Base-by-base conservation (phyloP, 2,797 vertebrate genomes). In the Amphiprion clarkii region DNA sequence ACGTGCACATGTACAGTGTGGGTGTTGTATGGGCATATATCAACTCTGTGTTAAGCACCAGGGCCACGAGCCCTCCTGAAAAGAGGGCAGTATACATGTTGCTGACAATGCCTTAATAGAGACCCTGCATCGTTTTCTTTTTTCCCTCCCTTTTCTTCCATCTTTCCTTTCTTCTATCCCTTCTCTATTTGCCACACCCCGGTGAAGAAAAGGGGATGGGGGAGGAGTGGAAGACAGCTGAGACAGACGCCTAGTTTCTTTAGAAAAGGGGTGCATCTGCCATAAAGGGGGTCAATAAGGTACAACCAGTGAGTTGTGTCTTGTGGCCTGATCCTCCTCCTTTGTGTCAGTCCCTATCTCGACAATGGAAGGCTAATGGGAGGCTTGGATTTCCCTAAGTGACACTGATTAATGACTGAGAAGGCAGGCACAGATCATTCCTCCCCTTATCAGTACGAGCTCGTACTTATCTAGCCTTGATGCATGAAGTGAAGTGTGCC, bases 321-420 rank as follows among this genome's bases (percentile, higher is more conserved):
- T 87, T 67, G 83, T 68, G 86, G 82, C 83, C 68, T 71, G 73
- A 85, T 88, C 81, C 87, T 87, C 75, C 71, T 85, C 74, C 78
- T 91, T 89, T 92, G 88, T 92, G 82, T 89, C 66, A 59, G 82
- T 68, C 74, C 17, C 83, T 81, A 84, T 90, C 86, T 84, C 76
- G 65, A 87, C 86, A 89, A 88, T 86, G 77, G 71, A 46, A 65
- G 67, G 6, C 86, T 88, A 89, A 92, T 89, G 84, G 88, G 87
- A 79, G 84, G 82, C 83, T 89, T 89, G 76, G 86, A 88, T 90
- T 89, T 84, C 83, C 76, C 62, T 84, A 91, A 92, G 86, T 91
- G 90, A 90, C 91, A 83, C 86, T 93, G 89, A 93, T 89, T 82
- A 88, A 93, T 90, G 84, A 31, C 70, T 65, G 82, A 82, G 76